Conservation (phyloP, 1,140 invertebrate genomes). For the Drosophila burlai region DNA sequence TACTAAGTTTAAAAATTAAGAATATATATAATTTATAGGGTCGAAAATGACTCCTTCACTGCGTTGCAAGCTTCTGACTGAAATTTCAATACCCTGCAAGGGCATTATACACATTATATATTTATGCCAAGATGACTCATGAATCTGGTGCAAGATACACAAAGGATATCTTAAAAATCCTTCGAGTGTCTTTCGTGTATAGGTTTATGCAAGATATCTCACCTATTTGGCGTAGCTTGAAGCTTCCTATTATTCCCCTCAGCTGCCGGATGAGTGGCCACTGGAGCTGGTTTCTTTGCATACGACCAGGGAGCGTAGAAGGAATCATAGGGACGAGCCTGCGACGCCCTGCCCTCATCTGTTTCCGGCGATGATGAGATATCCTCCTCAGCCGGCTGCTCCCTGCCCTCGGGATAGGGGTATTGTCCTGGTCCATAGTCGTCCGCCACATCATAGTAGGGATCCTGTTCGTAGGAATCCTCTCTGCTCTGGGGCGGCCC, state of each 20-base stretch:
- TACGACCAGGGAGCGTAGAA: slow-evolving; percentile 57
- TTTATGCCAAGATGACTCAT: too few species aligned
- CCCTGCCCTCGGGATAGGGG: slow-evolving; percentile 14
- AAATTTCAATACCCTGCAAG: too few species aligned
- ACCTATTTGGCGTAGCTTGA: slow-evolving; percentile 50
- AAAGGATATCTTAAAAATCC: too few species aligned
- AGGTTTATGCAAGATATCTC: background rate
- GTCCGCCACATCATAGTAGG: slow-evolving; percentile 52
- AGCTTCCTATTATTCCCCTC: slow-evolving; percentile 59
- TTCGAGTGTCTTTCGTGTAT: too few species aligned
- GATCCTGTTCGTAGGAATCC: slow-evolving; percentile 49
- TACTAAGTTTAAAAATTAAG: too few species aligned
- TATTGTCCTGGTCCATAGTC: slow-evolving; percentile 39
- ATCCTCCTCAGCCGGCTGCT: slow-evolving; percentile 34
- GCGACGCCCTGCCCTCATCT: slow-evolving; percentile 48
- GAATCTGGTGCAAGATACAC: too few species aligned
- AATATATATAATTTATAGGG: too few species aligned
- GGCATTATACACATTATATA: too few species aligned
- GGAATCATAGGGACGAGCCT: slow-evolving; percentile 48
- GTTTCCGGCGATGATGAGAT: background rate
- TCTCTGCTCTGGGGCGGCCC: slow-evolving; percentile 49
- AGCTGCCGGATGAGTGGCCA: slow-evolving; percentile 23
- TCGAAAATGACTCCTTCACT: too few species aligned
- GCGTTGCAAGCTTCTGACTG: too few species aligned
- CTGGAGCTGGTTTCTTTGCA: slow-evolving; percentile 25